phyloP scores from a whole-genome alignment of 2,113 vertebrate species.

The Stegostoma tigrinum region DNA sequence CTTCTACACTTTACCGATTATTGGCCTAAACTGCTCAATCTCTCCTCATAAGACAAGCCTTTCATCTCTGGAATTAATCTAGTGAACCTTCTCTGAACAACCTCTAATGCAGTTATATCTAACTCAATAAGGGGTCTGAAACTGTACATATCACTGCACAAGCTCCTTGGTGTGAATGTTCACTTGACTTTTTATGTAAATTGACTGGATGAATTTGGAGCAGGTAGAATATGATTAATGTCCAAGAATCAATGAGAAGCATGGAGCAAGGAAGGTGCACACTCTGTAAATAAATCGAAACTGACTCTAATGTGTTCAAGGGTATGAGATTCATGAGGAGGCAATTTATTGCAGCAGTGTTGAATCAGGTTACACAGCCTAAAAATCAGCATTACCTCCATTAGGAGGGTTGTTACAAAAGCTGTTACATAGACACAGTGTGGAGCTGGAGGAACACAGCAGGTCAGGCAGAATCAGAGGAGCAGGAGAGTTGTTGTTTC shows the following conservation, averaged over 20 bases:
- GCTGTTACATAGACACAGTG: too few species aligned
- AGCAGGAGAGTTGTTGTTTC: too few species aligned
- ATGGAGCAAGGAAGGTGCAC: neutral
- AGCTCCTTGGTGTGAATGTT: neutral
- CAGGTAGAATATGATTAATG: constrained; percentile 1
- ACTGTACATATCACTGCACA: neutral
- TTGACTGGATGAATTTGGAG: neutral
- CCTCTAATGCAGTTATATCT: too few species aligned
- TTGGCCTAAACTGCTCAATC: too few species aligned
- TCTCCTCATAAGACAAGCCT: too few species aligned
- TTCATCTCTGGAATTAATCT: too few species aligned
- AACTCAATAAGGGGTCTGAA: too few species aligned
- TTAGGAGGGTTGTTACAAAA: neutral
- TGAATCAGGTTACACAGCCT: neutral
- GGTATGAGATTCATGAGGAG: neutral
- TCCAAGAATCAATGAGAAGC: neutral
- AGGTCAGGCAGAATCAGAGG: too few species aligned
- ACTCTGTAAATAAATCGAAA: neutral
- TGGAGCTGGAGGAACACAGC: too few species aligned
- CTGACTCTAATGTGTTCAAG: neutral
- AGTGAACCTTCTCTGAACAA: too few species aligned
- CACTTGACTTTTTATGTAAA: neutral
- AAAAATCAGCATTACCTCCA: neutral
- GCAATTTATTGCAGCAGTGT: neutral
- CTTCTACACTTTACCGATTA: too few species aligned